Evolutionary conservation across 2,797 vertebrate species (phyloP).

Genomic region (Gymnoscopelus microlampas): DNA sequence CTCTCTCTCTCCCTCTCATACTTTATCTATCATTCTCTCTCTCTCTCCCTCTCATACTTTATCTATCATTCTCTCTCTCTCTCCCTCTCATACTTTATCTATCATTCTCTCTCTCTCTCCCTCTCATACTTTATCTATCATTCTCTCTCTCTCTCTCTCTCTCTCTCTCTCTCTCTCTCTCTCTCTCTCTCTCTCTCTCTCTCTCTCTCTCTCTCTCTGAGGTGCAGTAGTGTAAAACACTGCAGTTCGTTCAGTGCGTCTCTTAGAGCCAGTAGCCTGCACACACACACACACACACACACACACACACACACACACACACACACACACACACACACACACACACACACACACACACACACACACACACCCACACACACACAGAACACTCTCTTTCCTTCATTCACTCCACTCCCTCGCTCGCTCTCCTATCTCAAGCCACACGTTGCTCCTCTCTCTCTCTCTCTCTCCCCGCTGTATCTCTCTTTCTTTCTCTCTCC

Average conservation of each 20-base stretch:
- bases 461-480: slow-evolving; percentile 42
- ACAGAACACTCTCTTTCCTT: slow-evolving; percentile 42
- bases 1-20: slow-evolving; percentile 27
- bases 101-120: slow-evolving; percentile 7
- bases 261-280: slow-evolving; percentile 63
- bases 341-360: slow-evolving; percentile 46
- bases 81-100: slow-evolving; percentile 31
- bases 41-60: slow-evolving; percentile 34
- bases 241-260: slow-evolving; percentile 76
- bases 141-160: slow-evolving; percentile 23
- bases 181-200: slow-evolving; percentile 32
- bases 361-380: slow-evolving; percentile 40
- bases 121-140: slow-evolving; percentile 37
- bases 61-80: slow-evolving; percentile 27
- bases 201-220: slow-evolving; percentile 33
- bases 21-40: slow-evolving; percentile 4
- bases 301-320: neutral
- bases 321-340: slow-evolving; percentile 40
- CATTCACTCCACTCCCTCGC: slow-evolving; percentile 47
- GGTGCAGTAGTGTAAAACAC: slow-evolving; percentile 69
- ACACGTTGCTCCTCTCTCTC: slow-evolving; percentile 62
- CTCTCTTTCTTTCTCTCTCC: slow-evolving; percentile 34
- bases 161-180: slow-evolving; percentile 24
- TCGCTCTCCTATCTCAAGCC: slow-evolving; percentile 49
- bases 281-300: slow-evolving; percentile 27